Evolutionary conservation across 2,888 invertebrate species (phyloP), one percentile per base, ranked within the genome.

Genomic region (Pachydiplax longipennis): DNA sequence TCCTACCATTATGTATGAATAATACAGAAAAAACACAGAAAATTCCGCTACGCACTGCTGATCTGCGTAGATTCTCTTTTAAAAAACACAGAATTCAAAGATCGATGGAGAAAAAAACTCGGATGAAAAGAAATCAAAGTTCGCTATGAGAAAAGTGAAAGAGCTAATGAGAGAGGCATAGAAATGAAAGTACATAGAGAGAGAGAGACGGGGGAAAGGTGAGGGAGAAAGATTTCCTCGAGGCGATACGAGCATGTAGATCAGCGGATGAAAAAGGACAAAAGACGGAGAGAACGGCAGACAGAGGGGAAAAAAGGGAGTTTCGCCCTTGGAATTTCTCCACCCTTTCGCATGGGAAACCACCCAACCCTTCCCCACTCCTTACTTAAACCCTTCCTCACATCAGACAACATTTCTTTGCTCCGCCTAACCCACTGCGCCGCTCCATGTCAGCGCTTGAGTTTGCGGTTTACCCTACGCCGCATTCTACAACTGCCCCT

Each of bases 361-460:
- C 35, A 4, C 37, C 37, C 37, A 37, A 37, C 37, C 37, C 37
- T 37, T 37, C 37, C 37, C 37, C 15, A n/a, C 8, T 31, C 80
- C 80, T 15, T 31, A 15, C 80, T 80, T 31, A 13, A 25, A 25
- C 15, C n/a, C 81, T 37, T 44, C 31, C 58, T 22, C 83, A 35
- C 83, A 58, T 58, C 58, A 58, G 31, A 25, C 35, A 35, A 31
- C 58, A 58, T 83, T 83, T 83, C 83, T 83, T 83, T 83, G 58
- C 83, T 18, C 22, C 58, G 58, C 58, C 83, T 22, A 22, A 58
- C 58, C 58, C 12, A 58, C 83, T 48, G 31, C 31, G 82, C 44
- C 31, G 82, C 83, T 83, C 61, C 83, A 83, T 58, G 83, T 35
- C 81, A 81, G 58, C 83, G 83, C 83, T 61, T 58, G 18, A 83